Conservation (phyloP, 2,797 vertebrate genomes). For the Hoplostethus atlanticus region DNA sequence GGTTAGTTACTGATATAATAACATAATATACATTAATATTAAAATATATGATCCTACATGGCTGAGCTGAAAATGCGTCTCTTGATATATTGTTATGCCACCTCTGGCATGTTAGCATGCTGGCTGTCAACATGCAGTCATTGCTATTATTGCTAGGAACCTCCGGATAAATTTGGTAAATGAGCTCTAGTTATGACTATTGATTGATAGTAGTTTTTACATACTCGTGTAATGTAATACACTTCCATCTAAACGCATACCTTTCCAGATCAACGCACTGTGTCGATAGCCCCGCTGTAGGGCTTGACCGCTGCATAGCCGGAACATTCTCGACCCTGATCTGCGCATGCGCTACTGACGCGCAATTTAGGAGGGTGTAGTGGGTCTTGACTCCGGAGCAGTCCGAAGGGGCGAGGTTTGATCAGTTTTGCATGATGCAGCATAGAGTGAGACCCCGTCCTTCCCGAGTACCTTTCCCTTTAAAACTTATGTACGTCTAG, state of each 20-base stretch:
- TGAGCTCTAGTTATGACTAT: not conserved
- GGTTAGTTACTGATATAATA: no score
- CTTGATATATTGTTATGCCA: not conserved
- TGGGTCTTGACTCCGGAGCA: not conserved
- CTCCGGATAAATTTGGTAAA: not conserved
- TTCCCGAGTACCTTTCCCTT: accelerated
- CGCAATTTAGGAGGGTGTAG: no score
- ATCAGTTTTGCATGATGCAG: accelerated
- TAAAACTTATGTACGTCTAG: not conserved
- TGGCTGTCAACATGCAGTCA: not conserved
- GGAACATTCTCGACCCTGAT: constrained; percentile 45
- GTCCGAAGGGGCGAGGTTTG: not conserved
- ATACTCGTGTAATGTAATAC: not conserved
- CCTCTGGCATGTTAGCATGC: not conserved
- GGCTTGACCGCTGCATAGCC: accelerated
- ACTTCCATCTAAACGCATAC: constrained; percentile 26
- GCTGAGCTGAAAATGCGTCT: not conserved
- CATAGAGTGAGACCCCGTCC: accelerated
- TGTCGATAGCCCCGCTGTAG: not conserved
- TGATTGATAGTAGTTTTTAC: accelerated
- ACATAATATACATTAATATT: no score
- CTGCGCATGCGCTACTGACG: constrained; percentile 38
- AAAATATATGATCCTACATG: not conserved
- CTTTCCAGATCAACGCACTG: constrained; percentile 42
- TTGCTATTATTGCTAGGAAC: not conserved